Base-by-base conservation (phyloP, 2,888 invertebrate species). In the Tricholauxania praeusta region DNA sequence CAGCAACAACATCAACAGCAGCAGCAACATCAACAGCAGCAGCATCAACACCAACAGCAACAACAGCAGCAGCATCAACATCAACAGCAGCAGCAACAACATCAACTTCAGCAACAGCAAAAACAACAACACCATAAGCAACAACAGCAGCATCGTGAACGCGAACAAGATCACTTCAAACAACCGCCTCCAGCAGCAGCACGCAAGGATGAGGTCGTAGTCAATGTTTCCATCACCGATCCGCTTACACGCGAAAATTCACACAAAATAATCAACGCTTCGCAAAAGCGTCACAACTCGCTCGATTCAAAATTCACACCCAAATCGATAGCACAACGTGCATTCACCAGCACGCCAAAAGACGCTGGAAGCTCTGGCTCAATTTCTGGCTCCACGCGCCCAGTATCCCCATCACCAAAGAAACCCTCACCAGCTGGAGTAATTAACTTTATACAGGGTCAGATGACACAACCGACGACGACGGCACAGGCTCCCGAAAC, bases 211-310 rank as follows among this genome's bases (percentile, higher is more conserved):
- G 82, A 81, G 17, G 80, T 82, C 4, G 65, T 82, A 0, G 78
- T 82, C 1, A 80, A 82, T 75, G 80, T 82, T 0, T 81, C 81
- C 1, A 77, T 82, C 1, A 76, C 78, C 6, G 81, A 82, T 75
- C 82, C 82, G 1, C 64, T 82, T 6, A 81, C 81, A 15, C 78
- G 82, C n/a, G 80, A 80, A 19, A 80, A 78, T 28, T 78, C 78
- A 57, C 77, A 77, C 28, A 80, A 80, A 72, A 78, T 80, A 72
- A 78, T 78, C 47, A 74, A 74, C 6, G 79, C 79, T 62, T 78
- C 78, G 51, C 78, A 78, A 65, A 72, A 76, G 57, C 73, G 77
- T 6, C 76, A 79, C 69, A 78, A 74, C 69, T 62, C 78, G 12
- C 22, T 76, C 12, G 78, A 79, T n/a, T 15, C 74, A 0, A 74